Conservation (phyloP, 2,113 vertebrate species). For the Isurus oxyrinchus region DNA sequence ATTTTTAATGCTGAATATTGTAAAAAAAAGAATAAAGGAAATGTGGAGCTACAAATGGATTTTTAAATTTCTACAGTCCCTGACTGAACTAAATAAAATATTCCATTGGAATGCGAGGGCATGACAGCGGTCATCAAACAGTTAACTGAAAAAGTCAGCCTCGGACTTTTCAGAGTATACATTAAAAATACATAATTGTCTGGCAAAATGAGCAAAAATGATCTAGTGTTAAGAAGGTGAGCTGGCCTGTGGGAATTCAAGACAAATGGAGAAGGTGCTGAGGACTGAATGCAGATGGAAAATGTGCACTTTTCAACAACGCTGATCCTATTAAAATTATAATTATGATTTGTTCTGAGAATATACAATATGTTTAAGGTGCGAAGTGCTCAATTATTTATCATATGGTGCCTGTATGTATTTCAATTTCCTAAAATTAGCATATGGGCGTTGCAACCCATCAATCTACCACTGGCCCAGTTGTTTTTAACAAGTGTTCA, state of each 20-base stretch:
- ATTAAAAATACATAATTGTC: slow-evolving; percentile 1
- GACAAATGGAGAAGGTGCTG: too few relatives aligned
- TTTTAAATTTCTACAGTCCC: background rate
- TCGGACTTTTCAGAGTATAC: background rate
- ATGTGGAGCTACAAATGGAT: background rate
- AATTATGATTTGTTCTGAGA: background rate
- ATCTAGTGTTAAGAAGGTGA: background rate
- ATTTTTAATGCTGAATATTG: background rate
- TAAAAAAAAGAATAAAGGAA: background rate
- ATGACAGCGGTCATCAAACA: background rate
- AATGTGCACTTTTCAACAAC: background rate
- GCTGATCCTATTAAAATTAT: slow-evolving; percentile 21
- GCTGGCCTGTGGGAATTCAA: background rate
- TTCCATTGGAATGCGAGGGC: background rate
- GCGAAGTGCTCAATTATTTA: slow-evolving; percentile 23
- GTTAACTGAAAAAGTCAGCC: background rate
- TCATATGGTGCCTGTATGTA: background rate
- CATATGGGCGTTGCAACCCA: slow-evolving; percentile 10
- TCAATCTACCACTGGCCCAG: background rate
- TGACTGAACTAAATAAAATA: background rate
- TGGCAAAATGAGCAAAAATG: slow-evolving; percentile 1
- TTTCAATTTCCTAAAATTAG: background rate
- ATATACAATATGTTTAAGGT: background rate
- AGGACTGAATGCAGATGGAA: background rate
- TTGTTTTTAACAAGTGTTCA: slow-evolving; percentile 15